Conservation (phyloP, 2,113 vertebrate species). For the Ictalurus punctatus region DNA sequence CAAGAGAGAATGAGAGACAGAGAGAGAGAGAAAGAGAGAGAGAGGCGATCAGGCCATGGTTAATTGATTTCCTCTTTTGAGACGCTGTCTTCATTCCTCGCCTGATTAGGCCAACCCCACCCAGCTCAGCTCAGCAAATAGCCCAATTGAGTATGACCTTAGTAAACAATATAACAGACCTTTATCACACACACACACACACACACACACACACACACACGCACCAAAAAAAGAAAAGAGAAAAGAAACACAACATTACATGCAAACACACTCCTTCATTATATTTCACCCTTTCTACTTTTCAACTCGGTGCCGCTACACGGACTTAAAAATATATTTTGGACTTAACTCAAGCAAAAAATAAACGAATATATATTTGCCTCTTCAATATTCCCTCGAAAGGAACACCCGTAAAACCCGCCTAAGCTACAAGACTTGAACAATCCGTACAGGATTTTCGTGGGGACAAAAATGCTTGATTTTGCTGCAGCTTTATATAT, state of each 20-base stretch:
- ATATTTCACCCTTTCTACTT: not conserved
- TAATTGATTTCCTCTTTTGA: conserved; percentile 77
- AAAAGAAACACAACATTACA: too few relatives aligned
- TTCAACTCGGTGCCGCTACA: not conserved
- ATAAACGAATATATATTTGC: too few relatives aligned
- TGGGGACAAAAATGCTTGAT: too few relatives aligned
- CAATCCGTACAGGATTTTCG: too few relatives aligned
- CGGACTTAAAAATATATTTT: too few relatives aligned
- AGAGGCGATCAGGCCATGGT: conserved; percentile 66
- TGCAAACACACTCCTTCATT: not conserved
- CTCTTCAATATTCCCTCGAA: not conserved
- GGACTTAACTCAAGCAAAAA: too few relatives aligned
- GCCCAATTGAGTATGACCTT: conserved; percentile 77
- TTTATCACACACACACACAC: conserved; percentile 58
- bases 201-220: not conserved
- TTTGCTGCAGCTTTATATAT: too few relatives aligned
- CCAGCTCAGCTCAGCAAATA: conserved; percentile 77
- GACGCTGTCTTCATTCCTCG: conserved; percentile 74
- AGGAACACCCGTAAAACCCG: not conserved
- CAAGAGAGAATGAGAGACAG: not conserved
- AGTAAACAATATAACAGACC: conserved; percentile 75
- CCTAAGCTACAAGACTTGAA: too few relatives aligned
- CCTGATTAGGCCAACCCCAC: conserved; percentile 76
- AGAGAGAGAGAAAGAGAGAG: not conserved
- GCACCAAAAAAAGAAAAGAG: not conserved